Conservation (phyloP, 2,797 vertebrate genomes). For the Xenentodon cancila region DNA sequence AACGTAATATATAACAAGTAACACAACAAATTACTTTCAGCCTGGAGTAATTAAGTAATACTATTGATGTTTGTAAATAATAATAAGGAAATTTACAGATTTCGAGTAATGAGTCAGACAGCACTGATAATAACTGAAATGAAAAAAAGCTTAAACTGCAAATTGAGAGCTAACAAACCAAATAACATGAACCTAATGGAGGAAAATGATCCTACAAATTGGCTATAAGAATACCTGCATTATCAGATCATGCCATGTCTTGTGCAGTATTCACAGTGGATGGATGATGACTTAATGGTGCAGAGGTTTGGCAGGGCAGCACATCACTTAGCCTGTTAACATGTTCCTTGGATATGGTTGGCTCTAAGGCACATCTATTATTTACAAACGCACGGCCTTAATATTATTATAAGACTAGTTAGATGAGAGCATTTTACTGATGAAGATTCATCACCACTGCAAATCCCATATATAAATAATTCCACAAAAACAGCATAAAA, state of each 20-base stretch:
- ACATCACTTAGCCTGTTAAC: conserved; percentile 59
- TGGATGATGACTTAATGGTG: conserved; percentile 32
- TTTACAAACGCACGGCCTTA: conserved; percentile 50
- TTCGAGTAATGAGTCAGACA: too few relatives aligned
- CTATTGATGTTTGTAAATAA: too few relatives aligned
- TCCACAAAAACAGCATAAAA: conserved; percentile 59
- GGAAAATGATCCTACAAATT: neutral
- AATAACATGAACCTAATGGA: conserved; percentile 27
- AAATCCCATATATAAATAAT: conserved; percentile 65
- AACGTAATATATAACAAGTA: too few relatives aligned
- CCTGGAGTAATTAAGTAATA: too few relatives aligned
- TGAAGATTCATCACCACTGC: conserved; percentile 59
- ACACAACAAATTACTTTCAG: too few relatives aligned
- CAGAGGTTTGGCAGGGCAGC: conserved; percentile 20
- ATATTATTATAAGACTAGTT: conserved; percentile 58
- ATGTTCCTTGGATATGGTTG: conserved; percentile 40
- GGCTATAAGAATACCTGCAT: conserved; percentile 22
- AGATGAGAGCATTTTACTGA: conserved; percentile 40
- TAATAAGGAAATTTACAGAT: too few relatives aligned
- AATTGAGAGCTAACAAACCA: conserved; percentile 17
- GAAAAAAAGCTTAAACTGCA: conserved; percentile 6
- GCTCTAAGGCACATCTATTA: conserved; percentile 61
- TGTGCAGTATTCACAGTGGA: conserved; percentile 3
- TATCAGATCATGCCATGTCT: conserved; percentile 26
- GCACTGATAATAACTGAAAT: too few relatives aligned